Conservation (phyloP, 2,888 invertebrate species). For the Gymnoscelis rufifasciata region DNA sequence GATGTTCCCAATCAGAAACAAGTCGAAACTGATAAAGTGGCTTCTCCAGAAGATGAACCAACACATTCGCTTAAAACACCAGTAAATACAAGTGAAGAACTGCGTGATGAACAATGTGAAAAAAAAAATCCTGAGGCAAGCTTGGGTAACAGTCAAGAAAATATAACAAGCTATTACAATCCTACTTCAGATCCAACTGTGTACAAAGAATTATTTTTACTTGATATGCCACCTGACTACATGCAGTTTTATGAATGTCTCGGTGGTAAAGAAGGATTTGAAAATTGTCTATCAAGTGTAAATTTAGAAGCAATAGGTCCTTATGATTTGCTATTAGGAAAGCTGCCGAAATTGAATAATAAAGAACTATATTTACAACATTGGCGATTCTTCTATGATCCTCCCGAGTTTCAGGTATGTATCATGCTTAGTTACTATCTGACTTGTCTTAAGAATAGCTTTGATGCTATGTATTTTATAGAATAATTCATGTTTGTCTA, state of each 20-base stretch:
- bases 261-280: constrained; percentile 72
- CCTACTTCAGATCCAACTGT: constrained; percentile 69
- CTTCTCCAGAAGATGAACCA: not conserved
- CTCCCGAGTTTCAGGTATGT: constrained; percentile 92
- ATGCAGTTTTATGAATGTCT: constrained; percentile 90
- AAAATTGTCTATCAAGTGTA: constrained; percentile 81
- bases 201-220: constrained; percentile 87
- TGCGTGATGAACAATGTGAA: not conserved
- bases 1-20: not conserved
- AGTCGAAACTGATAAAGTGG: not conserved
- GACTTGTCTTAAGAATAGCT: too few species aligned
- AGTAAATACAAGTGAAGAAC: not conserved
- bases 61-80: not conserved
- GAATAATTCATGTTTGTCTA: too few species aligned
- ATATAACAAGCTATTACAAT: constrained; percentile 39
- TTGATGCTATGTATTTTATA: too few species aligned
- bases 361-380: constrained; percentile 85
- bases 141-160: not conserved
- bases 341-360: constrained; percentile 75
- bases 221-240: constrained; percentile 94
- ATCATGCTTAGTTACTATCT: too few species aligned
- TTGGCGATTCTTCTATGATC: constrained; percentile 96
- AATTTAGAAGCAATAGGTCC: constrained; percentile 90
- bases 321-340: constrained; percentile 87
- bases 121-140: not conserved